Percentiles rank a stretch among this genome's conserved stretches.
phyloP scores from a whole-genome alignment of 2,113 vertebrate genomes.

The Bos indicus region DNA sequence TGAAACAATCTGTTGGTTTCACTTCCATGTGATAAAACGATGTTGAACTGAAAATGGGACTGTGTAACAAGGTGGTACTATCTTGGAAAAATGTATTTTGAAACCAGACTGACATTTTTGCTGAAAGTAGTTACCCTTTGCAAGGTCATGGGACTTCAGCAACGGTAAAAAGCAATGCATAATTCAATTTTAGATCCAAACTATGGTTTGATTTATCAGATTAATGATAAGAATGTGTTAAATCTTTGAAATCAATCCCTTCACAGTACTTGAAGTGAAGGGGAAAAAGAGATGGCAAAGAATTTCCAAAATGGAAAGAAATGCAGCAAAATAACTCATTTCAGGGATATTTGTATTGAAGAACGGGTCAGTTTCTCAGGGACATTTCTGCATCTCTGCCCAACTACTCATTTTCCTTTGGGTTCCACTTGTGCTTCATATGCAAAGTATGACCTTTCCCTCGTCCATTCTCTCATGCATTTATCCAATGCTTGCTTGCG shows the following conservation, averaged over 20 bases:
- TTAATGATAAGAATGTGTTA: conserved; percentile 26
- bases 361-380: not conserved
- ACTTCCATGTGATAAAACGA: conserved; percentile 34
- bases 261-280: not conserved
- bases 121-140: conserved; percentile 42
- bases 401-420: not conserved
- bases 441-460: not conserved
- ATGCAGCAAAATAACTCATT: not conserved
- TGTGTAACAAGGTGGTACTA: conserved; percentile 9
- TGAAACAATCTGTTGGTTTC: conserved; percentile 50
- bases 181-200: conserved; percentile 21
- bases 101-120: conserved; percentile 45
- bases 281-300: not conserved
- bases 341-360: not conserved
- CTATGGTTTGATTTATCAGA: conserved; percentile 23
- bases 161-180: conserved; percentile 21
- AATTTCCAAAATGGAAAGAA: not conserved
- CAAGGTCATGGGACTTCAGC: conserved; percentile 40
- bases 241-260: conserved; percentile 35
- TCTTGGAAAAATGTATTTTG: conserved; percentile 42
- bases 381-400: not conserved
- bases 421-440: conserved; percentile 16
- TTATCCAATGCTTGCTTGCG: not conserved
- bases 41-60: conserved; percentile 40
- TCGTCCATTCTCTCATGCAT: not conserved